Evolutionary conservation across 2,888 invertebrate species (phyloP).

Genomic region (Muschampia plurimacula): DNA sequence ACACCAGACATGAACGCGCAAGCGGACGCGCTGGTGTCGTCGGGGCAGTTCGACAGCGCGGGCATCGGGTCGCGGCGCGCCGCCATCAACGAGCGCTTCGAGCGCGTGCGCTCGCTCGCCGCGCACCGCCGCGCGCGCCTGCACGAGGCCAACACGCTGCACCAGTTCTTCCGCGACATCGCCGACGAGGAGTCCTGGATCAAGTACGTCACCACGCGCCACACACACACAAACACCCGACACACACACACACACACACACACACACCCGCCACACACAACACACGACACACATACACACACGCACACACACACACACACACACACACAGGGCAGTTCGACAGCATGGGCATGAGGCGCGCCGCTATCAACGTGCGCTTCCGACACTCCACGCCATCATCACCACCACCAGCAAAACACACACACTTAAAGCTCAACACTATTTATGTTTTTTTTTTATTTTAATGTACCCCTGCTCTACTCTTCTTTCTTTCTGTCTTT

Average conservation of each 20-base stretch:
- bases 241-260: background rate
- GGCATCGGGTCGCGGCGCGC: constrained; percentile 97
- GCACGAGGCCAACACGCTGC: constrained; percentile 98
- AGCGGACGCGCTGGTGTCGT: constrained; percentile 97
- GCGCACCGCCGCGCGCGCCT: constrained; percentile 96
- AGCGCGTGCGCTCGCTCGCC: constrained; percentile 96
- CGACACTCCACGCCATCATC: too few species aligned
- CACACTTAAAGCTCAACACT: too few species aligned
- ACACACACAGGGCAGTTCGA: too few species aligned
- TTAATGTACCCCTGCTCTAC: too few species aligned
- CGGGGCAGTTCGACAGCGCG: constrained; percentile 98
- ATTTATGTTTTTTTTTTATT: too few species aligned
- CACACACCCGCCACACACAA: too few species aligned
- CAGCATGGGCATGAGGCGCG: too few species aligned
- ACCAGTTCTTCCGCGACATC: constrained; percentile 99
- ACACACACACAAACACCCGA: background rate
- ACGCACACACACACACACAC: too few species aligned
- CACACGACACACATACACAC: too few species aligned
- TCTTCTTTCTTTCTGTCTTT: too few species aligned
- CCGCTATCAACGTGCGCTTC: too few species aligned
- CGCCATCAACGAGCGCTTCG: constrained; percentile 98
- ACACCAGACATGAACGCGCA: constrained; percentile 94
- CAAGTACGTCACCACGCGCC: constrained; percentile 84
- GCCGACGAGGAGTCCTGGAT: constrained; percentile 99
- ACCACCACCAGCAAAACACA: too few species aligned